Evolutionary conservation across 2,113 vertebrate genomes (phyloP).

Genomic region (Phylloscopus trochiloides): DNA sequence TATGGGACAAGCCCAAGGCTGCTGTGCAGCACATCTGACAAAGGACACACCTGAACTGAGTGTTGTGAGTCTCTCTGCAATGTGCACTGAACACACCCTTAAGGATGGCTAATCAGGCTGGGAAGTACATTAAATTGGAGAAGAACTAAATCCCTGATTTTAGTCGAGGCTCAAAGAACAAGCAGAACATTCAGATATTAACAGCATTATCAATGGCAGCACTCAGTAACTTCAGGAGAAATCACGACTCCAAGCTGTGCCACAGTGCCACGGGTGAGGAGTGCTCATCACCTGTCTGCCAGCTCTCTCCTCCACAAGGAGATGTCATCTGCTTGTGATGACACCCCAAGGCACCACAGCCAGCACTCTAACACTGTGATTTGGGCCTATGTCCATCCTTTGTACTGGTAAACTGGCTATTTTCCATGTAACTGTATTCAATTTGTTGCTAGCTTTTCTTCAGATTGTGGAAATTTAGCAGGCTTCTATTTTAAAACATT

Average conservation of each 20-base stretch:
- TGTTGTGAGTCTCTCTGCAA: not conserved
- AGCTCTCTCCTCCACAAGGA: not conserved
- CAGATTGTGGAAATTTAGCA: not conserved
- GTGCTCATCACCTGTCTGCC: not conserved
- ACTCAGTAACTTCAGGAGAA: not conserved
- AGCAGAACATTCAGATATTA: not conserved
- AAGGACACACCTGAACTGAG: not conserved
- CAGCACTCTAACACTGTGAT: not conserved
- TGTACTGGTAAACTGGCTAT: not conserved
- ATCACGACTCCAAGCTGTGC: fast-evolving
- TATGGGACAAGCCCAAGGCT: not conserved
- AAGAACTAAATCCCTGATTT: not conserved
- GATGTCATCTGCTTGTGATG: not conserved
- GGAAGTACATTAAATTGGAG: not conserved
- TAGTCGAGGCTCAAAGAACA: not conserved
- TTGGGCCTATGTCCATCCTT: not conserved
- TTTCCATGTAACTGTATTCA: not conserved
- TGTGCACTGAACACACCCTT: not conserved
- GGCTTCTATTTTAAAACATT: not conserved
- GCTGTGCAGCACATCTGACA: not conserved
- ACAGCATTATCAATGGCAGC: not conserved
- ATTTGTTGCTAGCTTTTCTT: not conserved
- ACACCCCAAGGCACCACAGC: not conserved
- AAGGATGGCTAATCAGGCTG: not conserved
- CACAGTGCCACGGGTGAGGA: fast-evolving